Evolutionary conservation across 2,797 vertebrate species (phyloP), one percentile per base, ranked within the genome.

Genomic region (Centropyge bicolor): DNA sequence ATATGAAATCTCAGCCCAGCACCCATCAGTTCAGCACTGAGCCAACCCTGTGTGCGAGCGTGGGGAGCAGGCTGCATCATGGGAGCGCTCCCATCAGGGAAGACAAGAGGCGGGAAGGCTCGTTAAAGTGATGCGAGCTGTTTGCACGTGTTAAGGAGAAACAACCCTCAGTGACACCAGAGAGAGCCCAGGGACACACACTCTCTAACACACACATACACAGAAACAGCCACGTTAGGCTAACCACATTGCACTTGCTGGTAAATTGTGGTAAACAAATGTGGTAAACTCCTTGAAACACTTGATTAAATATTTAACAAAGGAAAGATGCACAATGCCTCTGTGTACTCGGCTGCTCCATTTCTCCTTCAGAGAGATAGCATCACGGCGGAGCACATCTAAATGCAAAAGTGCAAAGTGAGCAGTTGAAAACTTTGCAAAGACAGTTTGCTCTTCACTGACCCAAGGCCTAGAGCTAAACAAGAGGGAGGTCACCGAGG

Each of bases 391-490:
- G 66, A 81, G 74, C 48, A 80, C 74, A 67, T 85, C 76, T 86
- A 80, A 74, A 88, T 77, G 83, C 56, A 84, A 90, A 93, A 92
- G 83, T 92, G 90, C 86, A 81, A 84, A 82, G 83, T 70, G 86
- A 87, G 89, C 90, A 91, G 81, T 80, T 89, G 83, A 86, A 87
- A 92, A 93, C 90, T 94, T 92, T 89, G 81, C 90, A 94, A 93
- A 94, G 92, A 92, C 91, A 90, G 84, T 91, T 89, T 92, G 94
- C 91, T 91, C 89, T 92, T 90, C 82, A 69, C 86, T 92, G 92
- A 94, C 92, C 92, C 88, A 91, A 90, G 88, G 91, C 94, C 92
- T 88, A 76, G 87, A 94, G 92, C 93, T 84, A 93, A 92, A 94
- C 90, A 91, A 87, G 84, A 90, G 91, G 82, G 91, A 87, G 93